phyloP scores from a whole-genome alignment of 1,140 invertebrate species.

The Micrasema minimum region DNA sequence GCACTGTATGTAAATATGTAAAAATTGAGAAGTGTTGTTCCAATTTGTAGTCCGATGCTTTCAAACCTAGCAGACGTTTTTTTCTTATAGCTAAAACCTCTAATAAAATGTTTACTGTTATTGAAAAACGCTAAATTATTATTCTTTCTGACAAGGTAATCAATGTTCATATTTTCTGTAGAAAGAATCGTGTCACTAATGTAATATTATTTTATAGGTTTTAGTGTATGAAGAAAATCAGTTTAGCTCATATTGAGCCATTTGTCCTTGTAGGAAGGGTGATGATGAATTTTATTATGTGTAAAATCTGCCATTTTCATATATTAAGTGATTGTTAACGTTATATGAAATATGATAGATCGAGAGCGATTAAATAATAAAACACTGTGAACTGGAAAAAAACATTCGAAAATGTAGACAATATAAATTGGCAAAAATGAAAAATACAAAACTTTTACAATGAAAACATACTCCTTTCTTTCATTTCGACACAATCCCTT shows the following conservation, averaged over 20 bases:
- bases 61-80: conserved; percentile 45
- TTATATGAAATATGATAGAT: conserved; percentile 19
- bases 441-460: conserved; percentile 36
- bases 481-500: too few relatives aligned
- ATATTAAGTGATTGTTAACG: conserved; percentile 25
- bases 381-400: conserved; percentile 12
- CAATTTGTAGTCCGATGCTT: conserved; percentile 30
- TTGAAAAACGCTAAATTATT: background rate
- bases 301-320: conserved; percentile 50
- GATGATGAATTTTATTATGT: conserved; percentile 40
- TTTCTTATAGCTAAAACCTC: conserved; percentile 50
- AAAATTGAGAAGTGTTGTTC: conserved; percentile 23
- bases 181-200: conserved; percentile 35
- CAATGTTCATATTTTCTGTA: conserved; percentile 5
- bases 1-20: conserved; percentile 45
- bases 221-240: conserved; percentile 51
- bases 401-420: conserved; percentile 45
- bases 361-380: background rate
- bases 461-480: conserved; percentile 5
- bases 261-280: conserved; percentile 48
- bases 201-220: conserved; percentile 47
- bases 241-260: conserved; percentile 54
- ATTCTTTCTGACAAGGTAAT: conserved; percentile 21
- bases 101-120: conserved; percentile 33
- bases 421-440: conserved; percentile 44